Evolutionary conservation across 64 coral and sea anemone species (phyloP), one percentile per base, ranked within the genome.

Genomic region (Anthopleura sola): DNA sequence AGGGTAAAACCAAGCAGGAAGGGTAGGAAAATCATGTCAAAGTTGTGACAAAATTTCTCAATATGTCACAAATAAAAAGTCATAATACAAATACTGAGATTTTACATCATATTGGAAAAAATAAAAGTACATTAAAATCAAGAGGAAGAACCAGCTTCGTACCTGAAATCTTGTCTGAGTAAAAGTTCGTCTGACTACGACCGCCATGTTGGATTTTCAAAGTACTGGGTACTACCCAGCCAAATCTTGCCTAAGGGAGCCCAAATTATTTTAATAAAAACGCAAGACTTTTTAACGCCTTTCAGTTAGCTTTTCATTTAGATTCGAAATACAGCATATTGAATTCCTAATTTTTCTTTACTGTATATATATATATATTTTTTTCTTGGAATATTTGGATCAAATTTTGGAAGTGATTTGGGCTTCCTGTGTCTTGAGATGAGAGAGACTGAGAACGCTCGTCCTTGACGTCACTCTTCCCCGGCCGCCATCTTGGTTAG

Each of bases 401-500:
- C 7, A 5, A 62, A 28, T 23, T 62, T 62, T 26, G 0, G 58
- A 62, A 15, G 7, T 62, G 58, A 9, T 32, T 32, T 71, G 66
- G 66, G 29, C 29, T 71, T 32, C 66, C 66, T 71, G 66, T 71
- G n/a, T 71, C 66, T 34, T 34, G 5, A 53, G 66, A 10, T 48
- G 76, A 44, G 44, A 48, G 76, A 44, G 38, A 79, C 36, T 77
- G 37, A 26, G 60, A 66, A 66, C 11, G 12, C 3, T 40, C 32
- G 5, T 21, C 20, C 2, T 6, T 79, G 76, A 79, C 76, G 76
- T 79, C 55, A 60, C 19, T 55, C 48, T 84, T 29, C 46, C 40
- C 47, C 34, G 34, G 82, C 49, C 68, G 81, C 88, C 88, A 90
- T 90, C 66, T 90, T 90, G 50, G 16, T 55, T 68, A 16, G 29